These are phyloP conservation scores for Neolamprologus kungweensis DNA, from an alignment of 2,113 vertebrate species.

Conservation along the genomic window DNA sequence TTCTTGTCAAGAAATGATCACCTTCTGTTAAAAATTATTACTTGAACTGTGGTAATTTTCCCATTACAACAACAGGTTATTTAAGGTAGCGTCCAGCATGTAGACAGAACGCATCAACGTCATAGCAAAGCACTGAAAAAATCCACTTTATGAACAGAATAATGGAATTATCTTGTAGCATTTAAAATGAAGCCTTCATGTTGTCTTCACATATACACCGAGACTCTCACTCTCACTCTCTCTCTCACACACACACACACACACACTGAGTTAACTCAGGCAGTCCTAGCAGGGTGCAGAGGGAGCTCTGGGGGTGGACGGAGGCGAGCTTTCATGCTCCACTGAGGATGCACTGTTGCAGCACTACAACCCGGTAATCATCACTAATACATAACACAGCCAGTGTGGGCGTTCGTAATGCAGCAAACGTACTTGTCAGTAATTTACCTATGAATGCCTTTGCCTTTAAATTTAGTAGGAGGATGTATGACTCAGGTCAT, in stretches of 20 bases:
- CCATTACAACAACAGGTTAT: not conserved
- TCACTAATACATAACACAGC: constrained; percentile 58
- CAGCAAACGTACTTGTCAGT: not conserved
- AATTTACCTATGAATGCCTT: not conserved
- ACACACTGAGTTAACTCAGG: constrained; percentile 20
- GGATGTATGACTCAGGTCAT: not conserved
- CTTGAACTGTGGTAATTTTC: not conserved
- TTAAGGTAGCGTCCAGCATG: not conserved
- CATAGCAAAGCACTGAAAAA: not conserved
- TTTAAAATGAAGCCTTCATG: constrained; percentile 3
- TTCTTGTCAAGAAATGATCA: not conserved
- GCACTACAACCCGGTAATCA: constrained; percentile 51
- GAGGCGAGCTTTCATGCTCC: constrained; percentile 52
- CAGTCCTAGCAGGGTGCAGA: constrained; percentile 25
- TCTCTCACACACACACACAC: not conserved
- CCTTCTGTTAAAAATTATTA: not conserved
- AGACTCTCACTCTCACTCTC: not conserved
- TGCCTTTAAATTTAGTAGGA: not conserved
- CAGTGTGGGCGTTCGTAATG: not conserved
- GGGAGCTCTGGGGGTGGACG: constrained; percentile 53
- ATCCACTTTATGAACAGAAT: not conserved
- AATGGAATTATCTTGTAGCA: constrained; percentile 45
- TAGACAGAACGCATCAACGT: not conserved
- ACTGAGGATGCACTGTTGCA: constrained; percentile 42
- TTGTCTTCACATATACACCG: not conserved